Evolutionary conservation across 2,888 invertebrate species (phyloP), one percentile per base, ranked within the genome.

Genomic region (Drosophila mettleri): DNA sequence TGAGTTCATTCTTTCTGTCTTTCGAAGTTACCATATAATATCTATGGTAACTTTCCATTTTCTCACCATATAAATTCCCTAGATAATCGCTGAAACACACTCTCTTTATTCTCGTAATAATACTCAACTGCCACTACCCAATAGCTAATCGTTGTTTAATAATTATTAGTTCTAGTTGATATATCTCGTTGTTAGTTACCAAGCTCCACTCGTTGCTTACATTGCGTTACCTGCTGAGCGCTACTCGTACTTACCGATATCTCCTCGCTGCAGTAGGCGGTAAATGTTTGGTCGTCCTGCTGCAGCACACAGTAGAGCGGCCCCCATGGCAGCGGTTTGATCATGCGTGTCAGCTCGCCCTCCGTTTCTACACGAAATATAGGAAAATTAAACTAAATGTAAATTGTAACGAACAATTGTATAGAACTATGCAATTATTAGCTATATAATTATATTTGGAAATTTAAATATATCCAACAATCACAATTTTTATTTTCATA

Each of bases 201-300:
- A 36, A 31, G 24, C 2, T 22, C 12, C n/a, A 51, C 1, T 41
- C n/a, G 9, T 16, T 53, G 2, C 7, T 16, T 43, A n/a, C 22
- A 24, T 9, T 12, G 9, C 0, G 18, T 16, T 45, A 33, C 22
- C 27, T n/a, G n/a, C n/a, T n/a, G n/a, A n/a, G n/a, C 33, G 22
- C n/a, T 22, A 36, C 36, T 43, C 16, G 29, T 24, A 93, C 94
- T 94, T 90, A 95, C 95, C 91, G 95, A 94, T 93, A 96, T 94
- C 92, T 96, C 95, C 91, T 96, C 95, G 87, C 94, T 95, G 80
- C 95, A 93, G 91, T 95, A 95, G 64, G 95, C 94, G 20, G 95
- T 95, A 86, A 95, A 94, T 46, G 95, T 94, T 89, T 94, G 94
- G 85, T 95, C 95, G 89, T 95, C 95, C 91, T 95, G 95, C 61